These are phyloP conservation scores for Trachelus tabidus DNA, from an alignment of 2,888 invertebrate species.

Conservation along the genomic window DNA sequence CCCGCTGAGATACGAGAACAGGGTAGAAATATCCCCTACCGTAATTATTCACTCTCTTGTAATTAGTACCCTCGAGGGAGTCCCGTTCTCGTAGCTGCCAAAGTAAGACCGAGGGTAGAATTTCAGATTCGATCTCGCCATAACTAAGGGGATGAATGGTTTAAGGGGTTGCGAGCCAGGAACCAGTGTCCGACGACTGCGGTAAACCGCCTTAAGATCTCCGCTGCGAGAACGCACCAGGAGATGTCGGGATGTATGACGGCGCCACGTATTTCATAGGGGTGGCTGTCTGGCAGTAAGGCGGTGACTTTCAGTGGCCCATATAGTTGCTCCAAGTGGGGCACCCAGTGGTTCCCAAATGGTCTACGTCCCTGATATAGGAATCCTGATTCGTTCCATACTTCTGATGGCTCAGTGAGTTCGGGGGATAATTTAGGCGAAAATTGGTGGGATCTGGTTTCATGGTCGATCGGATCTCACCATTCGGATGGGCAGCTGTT, in stretches of 20 bases:
- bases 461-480: constrained; percentile 8
- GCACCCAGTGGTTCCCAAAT: background rate
- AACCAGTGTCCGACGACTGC: background rate
- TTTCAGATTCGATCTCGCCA: background rate
- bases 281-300: background rate
- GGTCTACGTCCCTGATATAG: background rate
- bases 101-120: background rate
- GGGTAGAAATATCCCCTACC: too few species aligned
- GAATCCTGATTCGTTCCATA: background rate
- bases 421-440: constrained; percentile 40
- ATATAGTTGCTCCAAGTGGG: background rate
- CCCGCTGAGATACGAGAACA: too few species aligned
- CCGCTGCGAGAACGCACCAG: background rate
- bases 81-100: constrained; percentile 27
- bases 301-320: background rate
- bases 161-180: background rate
- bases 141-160: background rate
- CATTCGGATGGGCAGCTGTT: constrained; percentile 45
- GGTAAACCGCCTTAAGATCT: background rate
- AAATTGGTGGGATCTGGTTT: constrained; percentile 30
- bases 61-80: constrained; percentile 42
- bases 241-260: background rate
- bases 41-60: constrained; percentile 32
- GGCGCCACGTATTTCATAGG: constrained; percentile 1
- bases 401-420: background rate